Evolutionary conservation across 2,797 vertebrate genomes (phyloP), one percentile per base, ranked within the genome.

Genomic region (Novumbra hubbsi): DNA sequence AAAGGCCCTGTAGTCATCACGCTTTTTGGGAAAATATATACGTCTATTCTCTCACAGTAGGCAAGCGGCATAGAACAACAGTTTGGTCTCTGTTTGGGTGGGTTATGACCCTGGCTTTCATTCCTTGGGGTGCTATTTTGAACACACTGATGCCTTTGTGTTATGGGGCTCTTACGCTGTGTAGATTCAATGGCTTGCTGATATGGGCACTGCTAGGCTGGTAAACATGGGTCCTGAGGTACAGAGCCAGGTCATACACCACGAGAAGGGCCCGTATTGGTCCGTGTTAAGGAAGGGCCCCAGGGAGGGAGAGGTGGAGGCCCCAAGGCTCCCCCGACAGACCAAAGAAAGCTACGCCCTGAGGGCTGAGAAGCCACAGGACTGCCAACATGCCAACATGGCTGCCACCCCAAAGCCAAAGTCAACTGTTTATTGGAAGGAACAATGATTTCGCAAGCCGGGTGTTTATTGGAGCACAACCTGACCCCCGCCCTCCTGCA

Each of bases 41-140:
- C 67, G 76, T 79, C 75, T 75, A 83, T 83, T 84, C 85, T 88
- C 74, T 75, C 81, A 85, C 82, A 82, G 78, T 15, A 78, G 81
- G 77, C 70, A 81, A 69, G 72, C 76, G 68, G 17, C 12, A 1
- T 80, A 88, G 81, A 80, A 88, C 90, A 92, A 91, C 89, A 90
- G 87, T 89, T 92, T 91, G 88, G 83, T 81, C 86, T 91, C 88
- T 90, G 90, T 92, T 27, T 90, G 83, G 19, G 82, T 11, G 73
- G 52, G 55, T 85, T 88, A 60, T 91, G 90, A 90, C 88, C 41
- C 87, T 70, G 85, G 81, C 86, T 78, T 86, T 90, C 78, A 89
- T 90, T 83, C 83, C 73, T 80, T 73, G 78, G 77, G 71, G 64
- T 82, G 83, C 86, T 88, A 90, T 89, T 92, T 91, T 79, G 85